Base-by-base conservation (phyloP, 2,113 vertebrate genomes). In the Apus apus region DNA sequence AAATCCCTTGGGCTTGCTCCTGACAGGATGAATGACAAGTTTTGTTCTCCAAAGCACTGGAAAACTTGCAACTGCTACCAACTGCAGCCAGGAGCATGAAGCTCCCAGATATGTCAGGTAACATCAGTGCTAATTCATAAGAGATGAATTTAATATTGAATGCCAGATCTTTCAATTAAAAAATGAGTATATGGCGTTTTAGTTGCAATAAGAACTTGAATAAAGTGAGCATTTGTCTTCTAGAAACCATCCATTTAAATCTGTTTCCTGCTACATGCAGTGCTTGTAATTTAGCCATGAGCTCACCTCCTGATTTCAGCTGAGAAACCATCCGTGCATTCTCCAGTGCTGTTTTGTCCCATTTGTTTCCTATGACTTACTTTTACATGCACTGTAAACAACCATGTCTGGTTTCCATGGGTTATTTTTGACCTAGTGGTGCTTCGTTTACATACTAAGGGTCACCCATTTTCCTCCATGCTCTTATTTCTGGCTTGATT, bases 1-100 rank as follows among this genome's bases (percentile, higher is more conserved):
- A 85, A 14, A 46, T 77, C 43, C 32, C 29, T 48, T 62, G 40
- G 21, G 36, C 65, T 89, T 94, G 48, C 53, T 94, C 26, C 38
- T 3, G 6, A 48, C 9, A 53, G 45, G 34, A 60, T 32, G 34
- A 62, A 68, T 18, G 17, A 26, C 40, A 62, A 29, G 15, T 6
- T 62, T 56, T 65, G 11, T n/a, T 60, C 67, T 83, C 43, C 51
- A 34, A 65, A 85, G 67, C 30, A 68, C 6, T 17, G 23, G 51
- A 53, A 88, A 50, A 50, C 0, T 0, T 20, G 16, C 5, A 77
- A 68, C 11, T 34, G 21, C 50, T 73, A 34, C 25, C 43, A 51
- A 19, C 32, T 2, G 1, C 40, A 89, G 13, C 26, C 58, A 45
- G 14, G 17, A 6, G 72, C 0, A 0, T 57, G 20, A 23, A 54